These are phyloP conservation scores for Epistrophe grossulariae DNA, from an alignment of 2,888 invertebrate genomes.

Conservation along the genomic window DNA sequence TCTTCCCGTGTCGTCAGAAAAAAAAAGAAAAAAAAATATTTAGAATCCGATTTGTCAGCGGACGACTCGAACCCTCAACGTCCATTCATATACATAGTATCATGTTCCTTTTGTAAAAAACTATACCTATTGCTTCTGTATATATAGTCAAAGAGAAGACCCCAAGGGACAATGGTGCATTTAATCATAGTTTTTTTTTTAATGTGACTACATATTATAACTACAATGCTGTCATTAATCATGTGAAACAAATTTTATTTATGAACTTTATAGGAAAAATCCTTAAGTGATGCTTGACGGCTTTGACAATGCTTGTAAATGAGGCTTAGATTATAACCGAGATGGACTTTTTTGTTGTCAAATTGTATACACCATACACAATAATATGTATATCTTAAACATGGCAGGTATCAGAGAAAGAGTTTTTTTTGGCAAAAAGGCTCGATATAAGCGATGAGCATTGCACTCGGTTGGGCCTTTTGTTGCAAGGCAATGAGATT, in stretches of 20 bases:
- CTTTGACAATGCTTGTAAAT: conserved; percentile 46
- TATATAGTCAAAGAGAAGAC: conserved; percentile 16
- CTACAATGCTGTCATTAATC: conserved; percentile 68
- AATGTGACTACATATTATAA: conserved; percentile 46
- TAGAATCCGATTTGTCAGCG: conserved; percentile 55
- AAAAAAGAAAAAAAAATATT: neutral
- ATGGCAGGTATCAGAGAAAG: conserved; percentile 10
- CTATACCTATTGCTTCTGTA: conserved; percentile 29
- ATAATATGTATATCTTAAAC: neutral
- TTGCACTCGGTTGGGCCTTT: conserved; percentile 54
- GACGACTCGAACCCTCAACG: conserved; percentile 26
- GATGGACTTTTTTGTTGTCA: conserved; percentile 12
- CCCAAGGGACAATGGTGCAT: conserved; percentile 39
- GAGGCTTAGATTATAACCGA: conserved; percentile 35
- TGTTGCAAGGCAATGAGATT: conserved; percentile 55
- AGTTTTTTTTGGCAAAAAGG: conserved; percentile 41
- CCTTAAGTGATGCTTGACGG: conserved; percentile 48
- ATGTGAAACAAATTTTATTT: conserved; percentile 67
- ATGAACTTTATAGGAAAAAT: conserved; percentile 39
- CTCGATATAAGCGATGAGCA: conserved; percentile 44
- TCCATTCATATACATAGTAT: conserved; percentile 12
- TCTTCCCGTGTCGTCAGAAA: neutral
- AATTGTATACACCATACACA: neutral
- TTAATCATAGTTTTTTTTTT: conserved; percentile 41
- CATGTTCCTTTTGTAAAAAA: conserved; percentile 31